Evolutionary conservation across 1,140 invertebrate genomes (phyloP).

Genomic region (Oryzaephilus surinamensis): DNA sequence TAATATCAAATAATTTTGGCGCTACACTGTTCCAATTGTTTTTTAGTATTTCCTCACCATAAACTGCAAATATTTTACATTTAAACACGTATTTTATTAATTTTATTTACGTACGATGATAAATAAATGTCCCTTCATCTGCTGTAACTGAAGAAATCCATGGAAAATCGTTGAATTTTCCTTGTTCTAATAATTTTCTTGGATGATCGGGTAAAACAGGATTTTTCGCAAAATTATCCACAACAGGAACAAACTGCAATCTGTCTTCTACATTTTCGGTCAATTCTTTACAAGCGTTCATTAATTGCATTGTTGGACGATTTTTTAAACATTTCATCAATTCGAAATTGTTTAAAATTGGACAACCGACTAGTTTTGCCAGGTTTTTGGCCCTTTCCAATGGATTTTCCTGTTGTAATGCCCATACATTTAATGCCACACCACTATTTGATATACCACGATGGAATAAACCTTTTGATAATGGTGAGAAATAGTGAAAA

Average conservation of each 20-base stretch:
- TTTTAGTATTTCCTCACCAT: too few relatives aligned
- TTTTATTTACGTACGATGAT: not conserved
- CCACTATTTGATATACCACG: conserved; percentile 69
- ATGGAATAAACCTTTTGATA: conserved; percentile 46
- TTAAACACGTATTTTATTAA: not conserved
- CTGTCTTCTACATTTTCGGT: conserved; percentile 12
- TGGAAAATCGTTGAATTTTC: conserved; percentile 29
- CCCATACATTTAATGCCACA: conserved; percentile 58
- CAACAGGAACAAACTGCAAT: conserved; percentile 11
- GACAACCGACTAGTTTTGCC: conserved; percentile 57
- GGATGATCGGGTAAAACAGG: conserved; percentile 44
- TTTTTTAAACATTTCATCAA: conserved; percentile 42
- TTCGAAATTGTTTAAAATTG: conserved; percentile 39
- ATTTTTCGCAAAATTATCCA: conserved; percentile 21
- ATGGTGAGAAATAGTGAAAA: conserved; percentile 40
- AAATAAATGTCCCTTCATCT: conserved; percentile 22
- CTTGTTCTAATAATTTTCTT: conserved; percentile 36
- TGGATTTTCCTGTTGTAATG: conserved; percentile 35
- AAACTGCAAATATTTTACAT: too few relatives aligned
- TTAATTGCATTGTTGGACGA: conserved; percentile 7
- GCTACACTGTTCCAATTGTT: conserved; percentile 5
- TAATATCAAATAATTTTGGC: conserved; percentile 3
- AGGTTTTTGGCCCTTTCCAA: conserved; percentile 54
- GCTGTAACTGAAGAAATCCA: conserved; percentile 23
- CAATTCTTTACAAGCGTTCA: not conserved